These are phyloP conservation scores for Chaetodon trifascialis DNA, from an alignment of 2,113 vertebrate genomes.

Conservation along the genomic window DNA sequence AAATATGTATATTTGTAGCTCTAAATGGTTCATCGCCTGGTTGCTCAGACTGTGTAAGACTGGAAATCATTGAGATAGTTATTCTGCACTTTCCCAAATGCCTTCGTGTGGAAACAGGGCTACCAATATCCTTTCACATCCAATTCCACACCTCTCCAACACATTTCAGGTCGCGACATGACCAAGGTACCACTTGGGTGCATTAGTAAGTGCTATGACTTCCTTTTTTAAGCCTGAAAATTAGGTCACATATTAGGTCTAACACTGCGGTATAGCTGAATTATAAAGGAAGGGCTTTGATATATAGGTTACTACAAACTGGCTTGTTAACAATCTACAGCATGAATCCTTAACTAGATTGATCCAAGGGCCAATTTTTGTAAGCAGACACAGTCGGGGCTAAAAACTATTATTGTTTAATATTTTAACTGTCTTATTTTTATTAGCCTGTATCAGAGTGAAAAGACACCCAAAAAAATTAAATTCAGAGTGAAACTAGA, in stretches of 20 bases:
- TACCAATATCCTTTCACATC: constrained; percentile 28
- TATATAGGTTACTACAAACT: not conserved
- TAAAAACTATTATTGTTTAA: too few relatives aligned
- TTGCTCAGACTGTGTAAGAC: not conserved
- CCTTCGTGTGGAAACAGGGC: too few relatives aligned
- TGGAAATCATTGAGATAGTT: too few relatives aligned
- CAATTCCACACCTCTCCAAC: constrained; percentile 15
- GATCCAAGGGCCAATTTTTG: too few relatives aligned
- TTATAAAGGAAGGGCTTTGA: not conserved
- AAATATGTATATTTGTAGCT: constrained; percentile 21
- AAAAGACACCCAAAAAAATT: too few relatives aligned
- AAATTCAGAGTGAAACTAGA: too few relatives aligned
- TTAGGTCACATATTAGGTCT: not conserved
- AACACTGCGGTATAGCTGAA: not conserved
- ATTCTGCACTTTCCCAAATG: too few relatives aligned
- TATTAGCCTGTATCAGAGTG: too few relatives aligned
- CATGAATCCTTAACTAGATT: too few relatives aligned
- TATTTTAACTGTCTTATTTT: too few relatives aligned
- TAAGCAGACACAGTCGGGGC: too few relatives aligned
- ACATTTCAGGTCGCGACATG: constrained; percentile 13
- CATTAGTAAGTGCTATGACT: constrained; percentile 4
- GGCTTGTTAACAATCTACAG: too few relatives aligned
- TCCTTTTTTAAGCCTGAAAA: not conserved
- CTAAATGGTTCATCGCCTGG: constrained; percentile 4
- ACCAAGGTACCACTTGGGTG: not conserved